Base-by-base conservation (phyloP, 2,797 vertebrate genomes). In the Sardinella longiceps region DNA sequence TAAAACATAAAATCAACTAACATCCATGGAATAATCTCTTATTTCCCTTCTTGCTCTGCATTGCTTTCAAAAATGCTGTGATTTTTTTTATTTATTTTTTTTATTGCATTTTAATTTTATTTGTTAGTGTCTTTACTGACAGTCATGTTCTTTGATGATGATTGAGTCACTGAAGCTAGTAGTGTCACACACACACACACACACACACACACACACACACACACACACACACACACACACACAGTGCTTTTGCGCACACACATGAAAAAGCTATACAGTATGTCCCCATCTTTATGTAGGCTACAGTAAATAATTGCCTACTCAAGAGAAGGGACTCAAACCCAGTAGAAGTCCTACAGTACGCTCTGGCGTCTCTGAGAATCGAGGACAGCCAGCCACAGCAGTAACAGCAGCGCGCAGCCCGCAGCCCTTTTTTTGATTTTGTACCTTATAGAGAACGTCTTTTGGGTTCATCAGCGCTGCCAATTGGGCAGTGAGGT, bases 401-500 rank as follows among this genome's bases (percentile, higher is more conserved):
- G 96, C 94, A 93, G 93, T 96, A 95, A 92, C 94, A 5, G 46
- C 93, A 91, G 91, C 93, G n/a, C 91, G 95, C 94, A 95, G 96
- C 94, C n/a, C 92, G 93, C 96, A 95, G 92, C 94, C 46, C 94
- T 89, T 88, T 93, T n/a, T 89, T 86, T 82, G 81, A 66, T 80
- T 93, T 96, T 94, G 94, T 96, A 95, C 95, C 94, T 96, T 94
- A n/a, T n/a, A 94, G 93, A 93, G 86, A 95, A 90, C 85, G 89
- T 91, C 88, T 89, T 95, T 94, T 94, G 95, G 95, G 95, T 96
- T 93, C 90, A 94, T 43, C 89, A 46, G 93, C 92, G 96, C 94
- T 95, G 93, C 93, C 93, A 94, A 91, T 96, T 92, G 93, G 91
- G 94, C 95, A 94, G 95, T 95, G 92, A 94, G 93, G 95, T 98